Evolutionary conservation across 2,888 invertebrate genomes (phyloP), one percentile per base, ranked within the genome.

Genomic region (Ctena decussata): DNA sequence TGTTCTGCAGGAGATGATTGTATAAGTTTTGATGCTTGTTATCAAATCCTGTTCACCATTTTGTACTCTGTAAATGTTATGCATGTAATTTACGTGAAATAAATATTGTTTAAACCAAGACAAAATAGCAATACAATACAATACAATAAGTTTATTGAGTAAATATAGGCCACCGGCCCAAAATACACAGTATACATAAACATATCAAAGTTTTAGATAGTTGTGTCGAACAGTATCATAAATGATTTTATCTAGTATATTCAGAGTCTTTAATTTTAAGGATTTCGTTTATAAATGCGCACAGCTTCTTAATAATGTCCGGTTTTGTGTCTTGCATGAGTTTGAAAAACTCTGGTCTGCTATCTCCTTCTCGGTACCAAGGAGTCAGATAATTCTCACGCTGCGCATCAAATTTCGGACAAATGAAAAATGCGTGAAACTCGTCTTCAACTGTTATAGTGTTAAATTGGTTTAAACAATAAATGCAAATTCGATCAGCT

Each of bases 121-220:
- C n/a, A n/a, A n/a, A n/a, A n/a, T n/a, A n/a, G n/a, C n/a, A n/a
- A n/a, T n/a, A n/a, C n/a, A n/a, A n/a, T n/a, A n/a, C n/a, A n/a
- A n/a, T n/a, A n/a, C n/a, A n/a, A n/a, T n/a, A n/a, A n/a, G n/a
- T n/a, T n/a, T 15, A 53, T 53, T 15, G n/a, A n/a, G 65, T 65
- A 65, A 30, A 65, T 65, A 65, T 21, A 65, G 65, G 65, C 65
- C 65, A 35, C 30, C 65, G 65, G 65, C 30, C 65, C 35, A 65
- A 65, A 65, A 65, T 65, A 65, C 35, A 65, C 6, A 27, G 30
- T 65, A 27, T n/a, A 57, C n/a, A 30, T 65, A 65, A 11, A 27
- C 15, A 8, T 18, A 12, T 21, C 35, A 65, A 27, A 32, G 21
- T 15, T 32, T 6, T n/a, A n/a, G n/a, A 32, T 30, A 65, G 65